Evolutionary conservation across 2,113 vertebrate species (phyloP).

Genomic region (Nibea albiflora): DNA sequence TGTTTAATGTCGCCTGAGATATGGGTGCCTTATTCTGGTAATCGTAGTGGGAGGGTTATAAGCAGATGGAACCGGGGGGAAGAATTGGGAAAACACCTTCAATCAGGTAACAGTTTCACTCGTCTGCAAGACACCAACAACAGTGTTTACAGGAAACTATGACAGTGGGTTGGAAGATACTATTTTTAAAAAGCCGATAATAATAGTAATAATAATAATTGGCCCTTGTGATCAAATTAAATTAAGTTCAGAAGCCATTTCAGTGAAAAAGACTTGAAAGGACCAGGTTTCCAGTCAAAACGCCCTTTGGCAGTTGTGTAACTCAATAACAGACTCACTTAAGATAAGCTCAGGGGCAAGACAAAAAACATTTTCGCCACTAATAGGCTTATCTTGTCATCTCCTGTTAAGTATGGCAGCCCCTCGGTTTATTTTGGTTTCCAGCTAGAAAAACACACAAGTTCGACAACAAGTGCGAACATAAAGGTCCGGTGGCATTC

Average conservation of each 20-base stretch:
- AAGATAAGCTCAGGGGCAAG: slow-evolving; percentile 33
- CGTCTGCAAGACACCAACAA: slow-evolving; percentile 18
- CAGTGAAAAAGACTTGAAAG: slow-evolving; percentile 8
- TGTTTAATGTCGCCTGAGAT: slow-evolving; percentile 74
- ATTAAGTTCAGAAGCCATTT: background rate
- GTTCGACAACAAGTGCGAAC: slow-evolving; percentile 5
- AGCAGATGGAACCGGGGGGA: slow-evolving; percentile 27
- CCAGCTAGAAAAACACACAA: slow-evolving; percentile 34
- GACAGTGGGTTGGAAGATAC: background rate
- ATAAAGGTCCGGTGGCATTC: slow-evolving; percentile 57
- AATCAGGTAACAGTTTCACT: slow-evolving; percentile 58
- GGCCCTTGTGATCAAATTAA: slow-evolving; percentile 7
- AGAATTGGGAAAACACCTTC: slow-evolving; percentile 59
- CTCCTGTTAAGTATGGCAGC: slow-evolving; percentile 24
- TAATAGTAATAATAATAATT: background rate
- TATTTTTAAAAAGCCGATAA: background rate
- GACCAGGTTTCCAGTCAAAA: slow-evolving; percentile 8
- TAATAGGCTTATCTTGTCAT: slow-evolving; percentile 41
- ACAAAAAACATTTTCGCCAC: slow-evolving; percentile 27
- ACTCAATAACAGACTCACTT: slow-evolving; percentile 26
- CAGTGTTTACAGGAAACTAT: slow-evolving; percentile 45
- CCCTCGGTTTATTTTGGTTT: slow-evolving; percentile 32
- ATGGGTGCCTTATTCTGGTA: slow-evolving; percentile 71
- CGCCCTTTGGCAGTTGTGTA: background rate
- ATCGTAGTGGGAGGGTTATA: slow-evolving; percentile 60